Base-by-base conservation (phyloP, 64 coral and sea anemone species). In the Hydrozoanthus tunicans region DNA sequence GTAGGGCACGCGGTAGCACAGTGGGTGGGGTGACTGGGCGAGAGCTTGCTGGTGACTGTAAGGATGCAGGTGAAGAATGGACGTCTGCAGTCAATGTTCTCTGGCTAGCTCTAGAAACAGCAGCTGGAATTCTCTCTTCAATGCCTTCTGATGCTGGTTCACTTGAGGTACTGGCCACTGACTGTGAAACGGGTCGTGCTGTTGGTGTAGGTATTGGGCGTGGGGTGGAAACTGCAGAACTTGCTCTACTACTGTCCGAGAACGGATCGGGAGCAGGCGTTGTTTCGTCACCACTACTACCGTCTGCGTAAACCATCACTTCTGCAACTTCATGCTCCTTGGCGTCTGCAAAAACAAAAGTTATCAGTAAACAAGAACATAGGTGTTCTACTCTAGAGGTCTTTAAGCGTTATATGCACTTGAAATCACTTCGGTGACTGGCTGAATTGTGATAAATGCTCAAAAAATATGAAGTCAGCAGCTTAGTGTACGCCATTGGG, bases 1-100 rank as follows among this genome's bases (percentile, higher is more conserved):
- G 79, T 6, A 95, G 58, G 7, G 90, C 94, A 10, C 71, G 79
- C 15, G 94, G 94, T 0, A 95, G 86, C 7, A 90, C 62, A 6
- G 76, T 91, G 3, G 91, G 91, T 61, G 94, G 91, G 5, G 91
- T 93, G 15, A 73, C 83, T 10, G 91, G 80, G 9, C 81, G 73
- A 4, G 86, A 81, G 1, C 68, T 58, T 66, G 59, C 68, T 14
- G 51, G 64, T 56, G 84, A 88, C 15, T 88, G 84, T 6, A 78
- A 82, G n/a, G 69, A 70, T 24, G 77, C 59, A 43, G 84, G 86
- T 90, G 86, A 72, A 56, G 77, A 70, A n/a, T 90, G 80, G 74
- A 90, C 77, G 4, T 93, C 86, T 52, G 85, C 51, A 82, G 78
- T 14, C 15, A 93, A 15, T 13, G 77, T 90, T 9, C 73, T 72